Conservation (phyloP, 2,113 vertebrate species). For the Conger conger region DNA sequence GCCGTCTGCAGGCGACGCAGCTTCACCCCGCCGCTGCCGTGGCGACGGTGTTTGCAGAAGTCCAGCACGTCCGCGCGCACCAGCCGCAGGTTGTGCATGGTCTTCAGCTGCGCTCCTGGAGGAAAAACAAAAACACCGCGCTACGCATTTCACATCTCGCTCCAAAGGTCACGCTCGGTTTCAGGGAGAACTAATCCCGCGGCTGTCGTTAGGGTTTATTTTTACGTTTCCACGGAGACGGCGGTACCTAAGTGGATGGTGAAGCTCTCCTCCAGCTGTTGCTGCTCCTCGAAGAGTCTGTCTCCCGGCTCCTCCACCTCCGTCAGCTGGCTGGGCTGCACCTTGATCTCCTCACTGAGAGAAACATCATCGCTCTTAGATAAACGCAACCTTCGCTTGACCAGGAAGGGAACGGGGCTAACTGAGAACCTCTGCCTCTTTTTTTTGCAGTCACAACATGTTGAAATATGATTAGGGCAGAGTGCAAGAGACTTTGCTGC, state of each 20-base stretch:
- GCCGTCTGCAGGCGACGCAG: slow-evolving; percentile 90
- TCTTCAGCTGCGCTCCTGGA: slow-evolving; percentile 95
- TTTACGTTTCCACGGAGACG: slow-evolving; percentile 30
- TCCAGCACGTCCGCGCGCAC: slow-evolving; percentile 87
- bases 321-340: slow-evolving; percentile 83
- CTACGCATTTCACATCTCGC: background rate
- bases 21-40: slow-evolving; percentile 84
- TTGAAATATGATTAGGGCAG: background rate
- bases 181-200: background rate
- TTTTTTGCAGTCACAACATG: background rate
- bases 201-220: slow-evolving; percentile 17
- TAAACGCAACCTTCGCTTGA: background rate
- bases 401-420: background rate
- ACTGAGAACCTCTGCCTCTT: background rate
- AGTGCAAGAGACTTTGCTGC: background rate
- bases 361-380: background rate
- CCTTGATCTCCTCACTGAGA: slow-evolving; percentile 92
- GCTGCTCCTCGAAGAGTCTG: slow-evolving; percentile 89
- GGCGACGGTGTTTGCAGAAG: slow-evolving; percentile 89
- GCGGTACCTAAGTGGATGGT: slow-evolving; percentile 91
- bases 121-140: background rate
- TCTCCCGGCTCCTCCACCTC: slow-evolving; percentile 76
- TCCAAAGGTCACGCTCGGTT: background rate
- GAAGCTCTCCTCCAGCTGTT: slow-evolving; percentile 94
- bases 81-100: slow-evolving; percentile 95